These are phyloP conservation scores for Lucinisca nassula DNA, from an alignment of 2,888 invertebrate species.

Conservation along the genomic window DNA sequence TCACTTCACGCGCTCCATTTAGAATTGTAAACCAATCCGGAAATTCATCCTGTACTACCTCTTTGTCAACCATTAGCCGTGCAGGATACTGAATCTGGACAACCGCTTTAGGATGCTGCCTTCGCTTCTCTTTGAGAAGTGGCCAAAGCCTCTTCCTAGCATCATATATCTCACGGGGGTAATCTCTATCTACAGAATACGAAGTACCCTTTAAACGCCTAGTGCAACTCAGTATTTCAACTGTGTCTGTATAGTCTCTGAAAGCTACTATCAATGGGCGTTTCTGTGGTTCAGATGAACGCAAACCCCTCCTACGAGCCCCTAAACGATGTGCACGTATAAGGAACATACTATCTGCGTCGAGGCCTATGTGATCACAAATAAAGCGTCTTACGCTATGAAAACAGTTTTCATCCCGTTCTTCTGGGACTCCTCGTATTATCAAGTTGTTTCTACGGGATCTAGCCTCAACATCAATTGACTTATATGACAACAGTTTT, in stretches of 20 bases:
- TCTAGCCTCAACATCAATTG: constrained; percentile 39
- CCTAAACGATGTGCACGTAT: constrained; percentile 11
- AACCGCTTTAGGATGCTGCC: neutral
- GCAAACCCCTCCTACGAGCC: neutral
- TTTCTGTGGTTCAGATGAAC: neutral
- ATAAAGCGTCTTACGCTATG: neutral
- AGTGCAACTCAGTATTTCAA: neutral
- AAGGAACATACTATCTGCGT: constrained; percentile 15
- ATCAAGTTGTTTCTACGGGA: constrained; percentile 33
- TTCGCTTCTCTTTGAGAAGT: neutral
- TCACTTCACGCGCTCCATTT: neutral
- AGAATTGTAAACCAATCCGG: constrained; percentile 6
- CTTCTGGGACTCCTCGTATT: constrained; percentile 14
- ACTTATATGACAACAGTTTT: constrained; percentile 31
- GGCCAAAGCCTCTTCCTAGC: neutral
- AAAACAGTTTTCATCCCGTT: constrained; percentile 34
- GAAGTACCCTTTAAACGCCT: neutral
- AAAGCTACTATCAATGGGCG: constrained; percentile 4
- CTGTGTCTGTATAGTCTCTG: neutral
- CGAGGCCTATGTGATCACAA: constrained; percentile 11
- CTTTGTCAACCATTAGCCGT: neutral
- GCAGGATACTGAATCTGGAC: constrained; percentile 6
- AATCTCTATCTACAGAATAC: constrained; percentile 7
- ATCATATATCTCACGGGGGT: neutral
- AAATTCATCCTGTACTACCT: neutral